Evolutionary conservation across 2,797 vertebrate genomes (phyloP).

Genomic region (Holocentrus rufus): DNA sequence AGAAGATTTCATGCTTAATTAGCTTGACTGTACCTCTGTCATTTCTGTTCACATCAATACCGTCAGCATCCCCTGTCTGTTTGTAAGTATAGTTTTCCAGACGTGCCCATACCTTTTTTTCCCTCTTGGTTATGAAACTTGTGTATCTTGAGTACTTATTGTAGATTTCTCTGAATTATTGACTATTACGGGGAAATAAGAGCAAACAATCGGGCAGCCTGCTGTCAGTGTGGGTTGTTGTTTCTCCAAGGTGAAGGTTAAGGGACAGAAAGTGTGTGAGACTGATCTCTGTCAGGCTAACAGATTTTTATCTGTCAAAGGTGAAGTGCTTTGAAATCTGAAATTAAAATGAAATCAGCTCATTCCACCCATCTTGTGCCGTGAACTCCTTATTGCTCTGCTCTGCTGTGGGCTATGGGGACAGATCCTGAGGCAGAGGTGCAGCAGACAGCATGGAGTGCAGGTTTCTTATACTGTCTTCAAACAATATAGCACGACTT

Average conservation of each 20-base stretch:
- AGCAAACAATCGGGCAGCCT: constrained; percentile 40
- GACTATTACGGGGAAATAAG: constrained; percentile 36
- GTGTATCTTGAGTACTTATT: constrained; percentile 57
- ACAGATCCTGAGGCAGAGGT: constrained; percentile 36
- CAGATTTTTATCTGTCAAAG: constrained; percentile 67
- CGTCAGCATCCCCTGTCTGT: constrained; percentile 46
- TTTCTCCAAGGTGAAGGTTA: constrained; percentile 48
- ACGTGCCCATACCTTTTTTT: constrained; percentile 41
- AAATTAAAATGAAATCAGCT: constrained; percentile 73
- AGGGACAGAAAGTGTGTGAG: constrained; percentile 44
- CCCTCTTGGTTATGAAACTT: constrained; percentile 52
- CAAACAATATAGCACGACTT: too few relatives aligned
- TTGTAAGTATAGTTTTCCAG: constrained; percentile 63
- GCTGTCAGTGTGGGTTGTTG: constrained; percentile 60
- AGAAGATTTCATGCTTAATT: constrained; percentile 59
- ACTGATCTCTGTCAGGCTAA: constrained; percentile 61
- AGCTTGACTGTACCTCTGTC: constrained; percentile 66
- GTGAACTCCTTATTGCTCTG: constrained; percentile 43
- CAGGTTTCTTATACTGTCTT: too few relatives aligned
- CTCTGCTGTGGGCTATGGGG: constrained; percentile 46
- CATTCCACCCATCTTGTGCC: constrained; percentile 60
- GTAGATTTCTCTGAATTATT: constrained; percentile 45
- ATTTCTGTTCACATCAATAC: constrained; percentile 59
- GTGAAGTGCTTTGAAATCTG: constrained; percentile 73
- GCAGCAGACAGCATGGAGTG: constrained; percentile 7